Evolutionary conservation across 2,797 vertebrate species (phyloP), one percentile per base, ranked within the genome.

Genomic region (Philypnodon macrostomus): DNA sequence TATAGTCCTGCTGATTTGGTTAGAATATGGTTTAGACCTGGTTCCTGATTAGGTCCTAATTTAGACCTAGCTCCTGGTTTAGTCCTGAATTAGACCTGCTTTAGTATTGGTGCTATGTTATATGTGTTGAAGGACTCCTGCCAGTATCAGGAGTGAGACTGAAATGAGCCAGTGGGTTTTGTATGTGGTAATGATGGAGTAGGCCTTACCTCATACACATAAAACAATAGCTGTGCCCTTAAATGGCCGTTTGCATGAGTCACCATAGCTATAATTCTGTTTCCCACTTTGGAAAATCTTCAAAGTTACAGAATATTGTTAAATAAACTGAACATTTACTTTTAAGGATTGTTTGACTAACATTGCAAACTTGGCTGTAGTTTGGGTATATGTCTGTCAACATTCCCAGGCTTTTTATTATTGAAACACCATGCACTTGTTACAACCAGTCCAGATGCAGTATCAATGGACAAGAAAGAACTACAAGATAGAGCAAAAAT

Each of bases 131-230:
- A 49, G 55, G 33, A 47, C 1, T 10, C 0, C 47, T 12, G 69
- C 75, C 75, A 75, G 63, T 45, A 9, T 21, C 40, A 53, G 66
- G 72, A 79, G 63, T 53, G 60, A 75, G 66, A 70, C 47, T 41
- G 6, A 23, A 23, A 23, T 23, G 21, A 30, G 53, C 2, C 4
- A 24, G 75, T 57, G 42, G 32, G 60, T 31, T 65, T 67, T n/a
- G 46, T 67, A 63, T 62, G 69, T 69, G 69, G 73, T 77, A 69
- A 81, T 75, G 70, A 73, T 70, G 68, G 64, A 73, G 69, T 12
- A 57, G 69, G 68, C 38, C 72, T 87, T 75, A 81, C 71, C 70
- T 84, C 83, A 83, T 80, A 26, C 76, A 54, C 45, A 73, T 75
- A 75, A 82, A 81, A 77, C 60, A 73, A 73, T 69, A 50, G 18